A percentile compares a stretch with the other conserved stretches of the same genome.
phyloP scores from a whole-genome alignment of 2,797 vertebrate species.

The Iguana delicatissima region DNA sequence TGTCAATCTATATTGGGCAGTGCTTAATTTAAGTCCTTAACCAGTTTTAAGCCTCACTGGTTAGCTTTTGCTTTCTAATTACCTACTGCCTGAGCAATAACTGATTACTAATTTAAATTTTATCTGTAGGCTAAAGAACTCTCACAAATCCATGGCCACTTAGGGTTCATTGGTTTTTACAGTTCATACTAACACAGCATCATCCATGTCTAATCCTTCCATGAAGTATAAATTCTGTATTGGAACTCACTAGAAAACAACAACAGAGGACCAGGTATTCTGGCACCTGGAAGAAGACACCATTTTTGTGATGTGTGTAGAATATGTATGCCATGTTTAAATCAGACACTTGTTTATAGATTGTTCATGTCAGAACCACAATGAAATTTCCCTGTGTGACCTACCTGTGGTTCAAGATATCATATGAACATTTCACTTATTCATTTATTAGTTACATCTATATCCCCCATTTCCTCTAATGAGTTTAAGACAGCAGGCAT shows the following conservation, averaged over 20 bases:
- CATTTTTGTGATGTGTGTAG: not conserved
- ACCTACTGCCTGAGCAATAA: constrained; percentile 33
- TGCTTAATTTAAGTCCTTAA: constrained; percentile 46
- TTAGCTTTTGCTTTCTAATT: constrained; percentile 50
- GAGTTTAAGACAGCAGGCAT: no score
- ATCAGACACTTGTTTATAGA: not conserved
- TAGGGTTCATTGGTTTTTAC: not conserved
- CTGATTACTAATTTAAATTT: constrained; percentile 46
- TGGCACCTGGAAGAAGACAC: not conserved
- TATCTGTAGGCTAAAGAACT: constrained; percentile 22
- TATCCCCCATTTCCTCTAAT: no score
- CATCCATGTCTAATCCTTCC: not conserved
- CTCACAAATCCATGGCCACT: constrained; percentile 30
- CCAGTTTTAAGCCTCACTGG: constrained; percentile 37
- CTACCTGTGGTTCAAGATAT: not conserved
- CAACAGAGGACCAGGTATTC: not conserved
- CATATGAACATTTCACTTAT: no score
- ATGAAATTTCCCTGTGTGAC: not conserved
- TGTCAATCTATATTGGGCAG: constrained; percentile 14
- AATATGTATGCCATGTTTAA: not conserved
- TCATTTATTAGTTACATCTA: no score
- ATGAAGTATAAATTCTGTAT: not conserved
- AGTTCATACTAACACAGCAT: not conserved
- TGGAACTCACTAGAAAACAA: not conserved
- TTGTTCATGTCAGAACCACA: not conserved